Conservation (phyloP, 2,797 vertebrate genomes). For the Macrochelys suwanniensis region DNA sequence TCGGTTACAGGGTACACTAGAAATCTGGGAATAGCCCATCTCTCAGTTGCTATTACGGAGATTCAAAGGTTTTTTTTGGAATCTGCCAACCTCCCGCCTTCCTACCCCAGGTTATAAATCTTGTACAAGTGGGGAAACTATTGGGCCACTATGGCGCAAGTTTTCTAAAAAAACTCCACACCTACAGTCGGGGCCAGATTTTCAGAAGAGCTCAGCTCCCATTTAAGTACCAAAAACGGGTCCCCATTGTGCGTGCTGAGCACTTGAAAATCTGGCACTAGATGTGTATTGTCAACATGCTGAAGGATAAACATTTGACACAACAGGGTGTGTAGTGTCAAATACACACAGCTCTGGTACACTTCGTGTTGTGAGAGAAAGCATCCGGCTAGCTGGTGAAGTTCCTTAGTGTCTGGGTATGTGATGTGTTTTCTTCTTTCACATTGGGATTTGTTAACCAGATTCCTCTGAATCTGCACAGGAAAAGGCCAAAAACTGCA, state of each 20-base stretch:
- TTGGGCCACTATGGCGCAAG: background rate
- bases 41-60: background rate
- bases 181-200: background rate
- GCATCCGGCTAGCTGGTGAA: background rate
- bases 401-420: background rate
- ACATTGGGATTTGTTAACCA: background rate
- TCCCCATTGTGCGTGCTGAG: background rate
- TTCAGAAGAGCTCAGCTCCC: background rate
- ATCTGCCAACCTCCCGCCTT: background rate
- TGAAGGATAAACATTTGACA: rapidly evolving
- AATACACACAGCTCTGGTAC: background rate
- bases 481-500: background rate
- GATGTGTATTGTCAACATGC: background rate
- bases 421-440: background rate
- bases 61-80: background rate
- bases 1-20: background rate
- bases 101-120: background rate
- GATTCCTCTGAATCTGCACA: background rate
- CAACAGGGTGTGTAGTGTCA: background rate
- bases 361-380: background rate
- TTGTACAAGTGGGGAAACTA: background rate
- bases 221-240: background rate
- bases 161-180: background rate
- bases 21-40: background rate
- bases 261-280: background rate